phyloP scores from a whole-genome alignment of 2,888 invertebrate genomes.

The Sinotaia quadrata region DNA sequence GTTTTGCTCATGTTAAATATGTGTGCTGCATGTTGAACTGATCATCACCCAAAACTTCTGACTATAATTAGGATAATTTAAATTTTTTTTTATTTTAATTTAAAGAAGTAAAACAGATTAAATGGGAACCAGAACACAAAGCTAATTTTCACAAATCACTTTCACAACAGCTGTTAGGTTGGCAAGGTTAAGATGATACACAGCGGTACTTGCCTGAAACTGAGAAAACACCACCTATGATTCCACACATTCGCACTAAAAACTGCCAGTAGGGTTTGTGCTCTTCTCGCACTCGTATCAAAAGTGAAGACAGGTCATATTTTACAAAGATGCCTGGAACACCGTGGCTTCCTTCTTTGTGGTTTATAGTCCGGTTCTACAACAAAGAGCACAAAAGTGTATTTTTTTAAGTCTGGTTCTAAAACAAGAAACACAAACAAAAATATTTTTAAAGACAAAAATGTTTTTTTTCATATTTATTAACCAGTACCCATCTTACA shows the following conservation, averaged over 20 bases:
- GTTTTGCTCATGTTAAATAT: no score
- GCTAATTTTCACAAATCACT: not conserved
- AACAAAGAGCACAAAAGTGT: slow-evolving; percentile 24
- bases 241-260: slow-evolving; percentile 88
- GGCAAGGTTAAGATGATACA: not conserved
- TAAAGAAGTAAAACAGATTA: not conserved
- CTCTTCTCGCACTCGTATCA: slow-evolving; percentile 76
- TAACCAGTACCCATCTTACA: no score
- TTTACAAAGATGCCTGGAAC: slow-evolving; percentile 95
- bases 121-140: not conserved
- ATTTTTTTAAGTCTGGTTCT: no score
- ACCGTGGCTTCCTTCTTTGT: slow-evolving; percentile 87
- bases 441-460: no score
- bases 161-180: not conserved
- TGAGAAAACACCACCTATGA: slow-evolving; percentile 93
- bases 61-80: not conserved
- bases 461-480: no score
- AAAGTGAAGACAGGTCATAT: slow-evolving; percentile 92
- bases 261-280: slow-evolving; percentile 78
- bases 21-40: not conserved
- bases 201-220: slow-evolving; percentile 76
- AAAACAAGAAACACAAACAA: no score
- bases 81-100: no score
- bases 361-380: slow-evolving; percentile 83
- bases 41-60: not conserved